phyloP scores from a whole-genome alignment of 2,888 invertebrate species.

The Sinelater perroti region DNA sequence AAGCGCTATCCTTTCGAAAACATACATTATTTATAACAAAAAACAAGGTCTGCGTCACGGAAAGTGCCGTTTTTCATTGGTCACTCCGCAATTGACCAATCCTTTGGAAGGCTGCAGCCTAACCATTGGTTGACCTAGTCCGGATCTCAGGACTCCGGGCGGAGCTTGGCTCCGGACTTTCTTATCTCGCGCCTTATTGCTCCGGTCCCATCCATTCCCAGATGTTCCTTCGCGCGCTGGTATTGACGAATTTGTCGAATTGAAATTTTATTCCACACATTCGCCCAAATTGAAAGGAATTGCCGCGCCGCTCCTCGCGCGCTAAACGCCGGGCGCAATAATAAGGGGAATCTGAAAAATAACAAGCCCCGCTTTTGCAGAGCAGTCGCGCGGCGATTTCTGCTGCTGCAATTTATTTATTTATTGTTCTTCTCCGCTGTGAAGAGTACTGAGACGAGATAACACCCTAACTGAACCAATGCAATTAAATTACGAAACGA shows the following conservation, averaged over 20 bases:
- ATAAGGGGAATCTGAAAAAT: background rate
- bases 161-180: slow-evolving; percentile 54
- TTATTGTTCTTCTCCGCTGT: too few relatives aligned
- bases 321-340: slow-evolving; percentile 20
- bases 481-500: too few relatives aligned
- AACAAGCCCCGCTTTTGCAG: too few relatives aligned
- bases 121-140: slow-evolving; percentile 56
- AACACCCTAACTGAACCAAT: too few relatives aligned
- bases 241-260: slow-evolving; percentile 52
- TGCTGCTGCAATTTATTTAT: too few relatives aligned
- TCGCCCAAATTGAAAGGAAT: slow-evolving; percentile 26
- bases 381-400: too few relatives aligned
- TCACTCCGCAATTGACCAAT: slow-evolving; percentile 58
- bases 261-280: slow-evolving; percentile 45
- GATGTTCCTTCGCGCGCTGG: slow-evolving; percentile 41
- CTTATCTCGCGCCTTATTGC: slow-evolving; percentile 60
- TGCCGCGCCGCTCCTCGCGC: slow-evolving; percentile 23
- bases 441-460: too few relatives aligned
- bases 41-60: slow-evolving; percentile 57
- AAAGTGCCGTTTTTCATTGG: slow-evolving; percentile 55
- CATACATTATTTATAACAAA: slow-evolving; percentile 62
- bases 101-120: slow-evolving; percentile 52
- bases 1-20: slow-evolving; percentile 52
- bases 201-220: slow-evolving; percentile 53
- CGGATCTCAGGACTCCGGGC: slow-evolving; percentile 53